Evolutionary conservation across 2,113 vertebrate species (phyloP).

Genomic region (Elgaria multicarinata): DNA sequence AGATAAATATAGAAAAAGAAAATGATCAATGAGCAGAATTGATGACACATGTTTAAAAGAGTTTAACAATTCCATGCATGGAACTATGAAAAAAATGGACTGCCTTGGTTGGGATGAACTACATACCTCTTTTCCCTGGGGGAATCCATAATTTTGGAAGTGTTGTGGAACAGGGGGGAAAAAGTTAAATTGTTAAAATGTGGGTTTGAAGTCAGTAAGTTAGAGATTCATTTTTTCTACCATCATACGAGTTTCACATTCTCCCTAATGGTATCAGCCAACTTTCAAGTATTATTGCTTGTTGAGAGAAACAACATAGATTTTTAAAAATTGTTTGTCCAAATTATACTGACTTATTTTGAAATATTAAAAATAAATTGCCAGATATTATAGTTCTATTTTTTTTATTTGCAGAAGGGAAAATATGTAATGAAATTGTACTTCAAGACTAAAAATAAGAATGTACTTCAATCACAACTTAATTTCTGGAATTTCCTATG

Average conservation of each 20-base stretch:
- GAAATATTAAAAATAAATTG: background rate
- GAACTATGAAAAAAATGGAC: constrained; percentile 42
- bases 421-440: constrained; percentile 4
- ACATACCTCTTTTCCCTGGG: constrained; percentile 88
- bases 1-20: constrained; percentile 22
- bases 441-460: background rate
- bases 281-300: constrained; percentile 14
- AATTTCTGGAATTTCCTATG: constrained; percentile 4
- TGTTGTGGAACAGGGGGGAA: constrained; percentile 70
- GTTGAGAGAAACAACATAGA: background rate
- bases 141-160: constrained; percentile 77
- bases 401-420: constrained; percentile 15
- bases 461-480: background rate
- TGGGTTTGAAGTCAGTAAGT: constrained; percentile 12
- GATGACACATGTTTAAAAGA: constrained; percentile 33
- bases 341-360: background rate
- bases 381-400: background rate
- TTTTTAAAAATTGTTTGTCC: background rate
- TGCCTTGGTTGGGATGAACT: constrained; percentile 40
- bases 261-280: constrained; percentile 12
- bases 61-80: constrained; percentile 39
- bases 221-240: background rate
- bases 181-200: constrained; percentile 67
- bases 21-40: constrained; percentile 33
- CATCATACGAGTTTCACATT: background rate